Conservation (phyloP, 2,888 invertebrate genomes). For the Eutolmus rufibarbis region DNA sequence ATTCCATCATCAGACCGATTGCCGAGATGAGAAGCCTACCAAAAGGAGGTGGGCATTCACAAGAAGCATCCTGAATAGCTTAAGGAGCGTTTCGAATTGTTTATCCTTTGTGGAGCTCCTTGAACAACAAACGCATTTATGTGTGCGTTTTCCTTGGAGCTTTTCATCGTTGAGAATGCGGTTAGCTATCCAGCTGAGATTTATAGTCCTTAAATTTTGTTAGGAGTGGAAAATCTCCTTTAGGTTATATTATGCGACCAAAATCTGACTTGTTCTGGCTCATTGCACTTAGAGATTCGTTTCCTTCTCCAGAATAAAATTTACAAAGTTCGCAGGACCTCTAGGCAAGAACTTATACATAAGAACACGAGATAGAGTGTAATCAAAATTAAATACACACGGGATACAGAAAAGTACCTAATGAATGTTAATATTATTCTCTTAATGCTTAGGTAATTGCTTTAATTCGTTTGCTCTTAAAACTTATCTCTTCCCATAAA, state of each 20-base stretch:
- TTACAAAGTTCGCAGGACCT: background rate
- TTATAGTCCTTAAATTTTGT: background rate
- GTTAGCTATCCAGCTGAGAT: background rate
- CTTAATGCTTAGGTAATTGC: too few species aligned
- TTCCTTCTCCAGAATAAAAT: background rate
- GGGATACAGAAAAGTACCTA: too few species aligned
- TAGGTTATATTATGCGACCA: background rate
- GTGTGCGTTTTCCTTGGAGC: background rate
- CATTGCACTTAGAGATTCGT: background rate
- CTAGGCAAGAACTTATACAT: background rate
- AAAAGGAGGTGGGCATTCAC: background rate
- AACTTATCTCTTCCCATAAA: too few species aligned
- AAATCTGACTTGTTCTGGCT: background rate
- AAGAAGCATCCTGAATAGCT: background rate
- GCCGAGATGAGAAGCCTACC: background rate
- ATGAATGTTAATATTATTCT: too few species aligned
- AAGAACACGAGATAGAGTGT: background rate
- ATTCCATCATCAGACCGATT: background rate
- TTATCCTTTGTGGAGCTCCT: background rate
- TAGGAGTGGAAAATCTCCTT: background rate
- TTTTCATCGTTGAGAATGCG: background rate
- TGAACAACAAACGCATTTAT: background rate
- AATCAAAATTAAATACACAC: background rate
- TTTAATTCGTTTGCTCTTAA: too few species aligned
- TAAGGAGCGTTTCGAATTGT: background rate